Evolutionary conservation across 2,888 invertebrate genomes (phyloP), one percentile per base, ranked within the genome.

Genomic region (Tenthredo amoena): DNA sequence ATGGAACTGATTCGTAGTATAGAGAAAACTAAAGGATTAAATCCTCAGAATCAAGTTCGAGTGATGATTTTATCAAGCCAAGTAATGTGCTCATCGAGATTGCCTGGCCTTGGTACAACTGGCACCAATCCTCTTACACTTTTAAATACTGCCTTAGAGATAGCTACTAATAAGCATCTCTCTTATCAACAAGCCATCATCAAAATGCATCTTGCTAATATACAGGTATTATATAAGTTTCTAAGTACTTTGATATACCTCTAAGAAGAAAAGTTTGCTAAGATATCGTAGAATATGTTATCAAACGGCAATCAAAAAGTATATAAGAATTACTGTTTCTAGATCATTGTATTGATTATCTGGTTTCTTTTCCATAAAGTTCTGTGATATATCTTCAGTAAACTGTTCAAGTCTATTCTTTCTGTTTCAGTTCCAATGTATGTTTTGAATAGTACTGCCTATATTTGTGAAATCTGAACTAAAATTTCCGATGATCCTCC

Each of bases 161-260:
- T 97, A 86, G 96, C 97, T 0, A 95, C 95, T 87, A 95, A 96
- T 65, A 96, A 97, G 89, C 96, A 97, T 92, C 94, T 98, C 89
- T 96, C 97, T 88, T 97, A 97, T 91, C 95, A 97, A 87, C 95
- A 96, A 74, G 96, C 97, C 0, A 92, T 97, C 43, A 96, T 96
- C 4, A 96, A 97, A 89, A 95, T 98, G 94, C 96, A 98, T 90
- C 95, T 98, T 79, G 98, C 98, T 0, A 96, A 97, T 91, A 95
- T 97, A 15, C 95, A 95, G 94, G 95, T 95, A 89, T 84, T 76
- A 72, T 82, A 21, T 77, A 21, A 40, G 85, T 72, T 37, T 10
- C 21, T 15, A 34, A 72, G 18, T 72, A 21, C 26, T 40, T 18
- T 72, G 3, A 12, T 65, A 21, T 40, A 68, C 34, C 6, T 6